Percentiles rank a stretch among this genome's conserved stretches.
These are phyloP conservation scores for Trichonephila clavipes DNA, from an alignment of 1,140 invertebrate species.

Conservation along the genomic window DNA sequence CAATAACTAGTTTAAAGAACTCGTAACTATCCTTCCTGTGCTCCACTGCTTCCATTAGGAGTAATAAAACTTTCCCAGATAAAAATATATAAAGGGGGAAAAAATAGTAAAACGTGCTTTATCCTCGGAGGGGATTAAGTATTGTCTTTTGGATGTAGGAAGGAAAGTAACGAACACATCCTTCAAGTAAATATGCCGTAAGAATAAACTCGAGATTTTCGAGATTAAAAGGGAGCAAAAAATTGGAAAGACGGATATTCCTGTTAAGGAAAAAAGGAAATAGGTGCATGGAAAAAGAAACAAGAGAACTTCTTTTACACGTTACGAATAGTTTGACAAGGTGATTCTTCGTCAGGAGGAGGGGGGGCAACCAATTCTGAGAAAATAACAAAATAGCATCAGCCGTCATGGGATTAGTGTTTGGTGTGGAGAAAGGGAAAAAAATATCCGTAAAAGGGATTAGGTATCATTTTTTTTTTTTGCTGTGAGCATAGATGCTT, in stretches of 20 bases:
- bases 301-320: not conserved
- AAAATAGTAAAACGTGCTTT: not conserved
- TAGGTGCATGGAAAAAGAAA: not conserved
- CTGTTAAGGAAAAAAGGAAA: not conserved
- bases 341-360: not conserved
- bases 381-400: conserved; percentile 10
- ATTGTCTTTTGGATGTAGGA: not conserved
- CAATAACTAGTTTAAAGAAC: not conserved
- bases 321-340: not conserved
- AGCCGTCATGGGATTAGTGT: conserved; percentile 8
- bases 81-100: not conserved
- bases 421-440: not conserved
- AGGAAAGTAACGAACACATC: not conserved
- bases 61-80: not conserved
- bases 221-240: not conserved
- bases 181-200: not conserved
- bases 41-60: not conserved
- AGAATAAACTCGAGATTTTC: not conserved
- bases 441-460: conserved; percentile 9
- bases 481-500: too few species aligned
- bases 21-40: not conserved
- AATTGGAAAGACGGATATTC: not conserved
- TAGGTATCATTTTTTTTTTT: too few species aligned
- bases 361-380: not conserved
- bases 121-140: not conserved